phyloP scores from a whole-genome alignment of 1,140 invertebrate genomes.

The Lepidurus packardi region DNA sequence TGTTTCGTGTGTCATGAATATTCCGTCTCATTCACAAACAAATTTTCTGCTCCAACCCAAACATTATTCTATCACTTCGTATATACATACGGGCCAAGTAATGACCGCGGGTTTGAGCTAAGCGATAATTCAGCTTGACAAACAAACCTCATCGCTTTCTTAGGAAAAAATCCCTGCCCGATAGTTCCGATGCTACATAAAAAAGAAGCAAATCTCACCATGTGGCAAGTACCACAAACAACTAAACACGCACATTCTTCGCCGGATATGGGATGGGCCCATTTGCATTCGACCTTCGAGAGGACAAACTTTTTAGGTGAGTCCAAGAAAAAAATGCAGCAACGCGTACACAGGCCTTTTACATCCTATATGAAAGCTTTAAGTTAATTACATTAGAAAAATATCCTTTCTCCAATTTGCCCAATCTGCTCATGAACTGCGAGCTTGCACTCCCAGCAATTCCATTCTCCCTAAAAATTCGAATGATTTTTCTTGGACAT shows the following conservation, averaged over 20 bases:
- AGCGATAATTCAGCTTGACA: slow-evolving; percentile 9
- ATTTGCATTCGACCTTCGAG: slow-evolving; percentile 16
- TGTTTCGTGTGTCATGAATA: neutral
- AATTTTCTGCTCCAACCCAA: neutral
- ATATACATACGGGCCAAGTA: neutral
- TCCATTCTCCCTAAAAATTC: neutral
- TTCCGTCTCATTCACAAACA: neutral
- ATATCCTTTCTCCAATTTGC: no score
- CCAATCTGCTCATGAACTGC: no score
- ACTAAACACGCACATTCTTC: slow-evolving; percentile 7
- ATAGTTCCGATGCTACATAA: neutral
- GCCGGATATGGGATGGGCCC: slow-evolving; percentile 14
- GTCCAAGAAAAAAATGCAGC: neutral
- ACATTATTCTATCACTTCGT: neutral
- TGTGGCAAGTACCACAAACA: neutral
- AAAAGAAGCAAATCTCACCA: neutral
- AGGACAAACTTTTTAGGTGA: neutral
- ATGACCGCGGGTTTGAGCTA: neutral
- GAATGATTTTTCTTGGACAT: neutral
- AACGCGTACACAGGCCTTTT: neutral
- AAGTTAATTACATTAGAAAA: no score
- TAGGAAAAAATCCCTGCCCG: neutral
- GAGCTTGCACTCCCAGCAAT: no score
- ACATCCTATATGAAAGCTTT: no score
- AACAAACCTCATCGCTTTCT: neutral